Percentiles rank a stretch among this genome's conserved stretches.
These are phyloP conservation scores for Lepidocyrtinus sp. DNA, from an alignment of 2,888 invertebrate species.

Conservation along the genomic window DNA sequence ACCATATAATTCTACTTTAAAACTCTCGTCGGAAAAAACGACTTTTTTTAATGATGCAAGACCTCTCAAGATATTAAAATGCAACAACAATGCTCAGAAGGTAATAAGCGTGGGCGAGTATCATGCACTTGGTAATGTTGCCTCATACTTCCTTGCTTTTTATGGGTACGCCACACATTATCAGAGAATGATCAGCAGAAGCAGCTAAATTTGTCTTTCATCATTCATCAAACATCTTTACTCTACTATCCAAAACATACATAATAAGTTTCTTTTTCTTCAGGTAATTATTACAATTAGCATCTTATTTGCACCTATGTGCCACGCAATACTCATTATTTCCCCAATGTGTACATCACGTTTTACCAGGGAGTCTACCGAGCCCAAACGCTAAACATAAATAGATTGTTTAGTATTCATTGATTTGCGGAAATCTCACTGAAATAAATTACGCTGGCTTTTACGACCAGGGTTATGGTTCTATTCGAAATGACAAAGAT, in stretches of 20 bases:
- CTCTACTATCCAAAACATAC: neutral
- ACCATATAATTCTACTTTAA: no score
- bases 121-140: neutral
- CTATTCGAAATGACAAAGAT: no score
- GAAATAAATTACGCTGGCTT: neutral
- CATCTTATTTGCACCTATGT: no score
- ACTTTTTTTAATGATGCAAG: neutral
- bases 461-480: no score
- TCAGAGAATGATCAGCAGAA: slow-evolving; percentile 7
- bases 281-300: slow-evolving; percentile 10
- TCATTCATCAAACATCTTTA: neutral
- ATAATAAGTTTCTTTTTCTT: neutral
- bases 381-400: no score
- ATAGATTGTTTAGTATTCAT: no score
- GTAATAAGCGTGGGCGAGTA: slow-evolving; percentile 1
- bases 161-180: neutral
- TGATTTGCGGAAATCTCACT: neutral
- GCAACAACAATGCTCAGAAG: neutral
- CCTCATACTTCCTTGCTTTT: slow-evolving; percentile 8
- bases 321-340: no score
- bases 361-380: no score
- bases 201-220: neutral
- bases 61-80: neutral
- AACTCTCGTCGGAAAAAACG: no score
- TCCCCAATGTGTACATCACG: no score